Conservation (phyloP, 2,113 vertebrate species). For the Corythornis vintsioides region DNA sequence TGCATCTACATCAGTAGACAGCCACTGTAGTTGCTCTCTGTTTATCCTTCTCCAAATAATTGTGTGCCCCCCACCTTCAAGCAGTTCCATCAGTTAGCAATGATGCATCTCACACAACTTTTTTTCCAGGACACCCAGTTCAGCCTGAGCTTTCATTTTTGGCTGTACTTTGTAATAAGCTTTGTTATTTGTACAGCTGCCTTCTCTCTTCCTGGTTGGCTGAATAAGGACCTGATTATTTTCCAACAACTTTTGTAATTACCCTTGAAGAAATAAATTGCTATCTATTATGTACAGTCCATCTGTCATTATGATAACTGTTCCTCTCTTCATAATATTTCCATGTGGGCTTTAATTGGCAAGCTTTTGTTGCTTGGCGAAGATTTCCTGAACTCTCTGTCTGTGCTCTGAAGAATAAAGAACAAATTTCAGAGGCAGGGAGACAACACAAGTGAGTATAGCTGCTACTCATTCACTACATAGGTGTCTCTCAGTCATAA, state of each 20-base stretch:
- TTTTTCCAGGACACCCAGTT: background rate
- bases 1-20: background rate
- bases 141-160: background rate
- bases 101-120: background rate
- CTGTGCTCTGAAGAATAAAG: background rate
- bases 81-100: background rate
- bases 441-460: background rate
- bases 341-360: constrained; percentile 56
- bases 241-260: constrained; percentile 74
- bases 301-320: constrained; percentile 69
- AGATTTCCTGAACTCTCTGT: constrained; percentile 15
- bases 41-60: background rate
- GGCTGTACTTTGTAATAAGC: background rate
- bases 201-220: constrained; percentile 18
- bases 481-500: background rate
- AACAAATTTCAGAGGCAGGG: constrained; percentile 31
- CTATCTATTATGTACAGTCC: constrained; percentile 63
- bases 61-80: background rate
- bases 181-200: constrained; percentile 59
- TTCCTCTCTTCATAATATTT: constrained; percentile 59
- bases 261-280: constrained; percentile 72
- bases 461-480: background rate
- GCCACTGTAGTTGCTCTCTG: background rate
- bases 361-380: constrained; percentile 23
- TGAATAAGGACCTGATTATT: constrained; percentile 69